A percentile compares a stretch with the other conserved stretches of the same genome.
These are phyloP conservation scores for Protosalanx chinensis DNA, from an alignment of 2,797 vertebrate species.

Conservation along the genomic window DNA sequence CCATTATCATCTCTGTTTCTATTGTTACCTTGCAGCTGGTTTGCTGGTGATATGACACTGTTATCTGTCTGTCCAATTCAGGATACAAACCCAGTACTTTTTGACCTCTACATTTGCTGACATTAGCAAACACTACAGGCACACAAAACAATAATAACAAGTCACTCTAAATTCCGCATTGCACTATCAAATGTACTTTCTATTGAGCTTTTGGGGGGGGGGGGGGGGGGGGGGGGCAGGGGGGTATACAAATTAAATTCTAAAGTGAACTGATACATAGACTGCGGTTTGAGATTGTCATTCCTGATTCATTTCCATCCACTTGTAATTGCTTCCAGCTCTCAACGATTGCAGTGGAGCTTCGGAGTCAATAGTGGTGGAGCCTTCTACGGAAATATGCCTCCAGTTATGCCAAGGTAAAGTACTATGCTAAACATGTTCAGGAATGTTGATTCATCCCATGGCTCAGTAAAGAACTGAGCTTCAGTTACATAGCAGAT, in stretches of 20 bases:
- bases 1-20: no score
- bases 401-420: slow-evolving; percentile 46
- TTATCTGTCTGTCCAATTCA: no score
- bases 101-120: no score
- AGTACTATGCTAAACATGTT: slow-evolving; percentile 53
- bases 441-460: slow-evolving; percentile 57
- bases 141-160: neutral
- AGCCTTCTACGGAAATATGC: slow-evolving; percentile 49
- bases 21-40: no score
- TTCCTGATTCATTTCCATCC: slow-evolving; percentile 54
- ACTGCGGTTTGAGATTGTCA: slow-evolving; percentile 35
- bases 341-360: slow-evolving; percentile 41
- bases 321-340: slow-evolving; percentile 66
- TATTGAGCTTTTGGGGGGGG: slow-evolving; percentile 35
- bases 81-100: no score
- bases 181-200: slow-evolving; percentile 58
- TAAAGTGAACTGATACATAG: slow-evolving; percentile 54
- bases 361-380: slow-evolving; percentile 54
- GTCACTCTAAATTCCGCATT: slow-evolving; percentile 35
- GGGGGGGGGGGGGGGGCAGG: neutral
- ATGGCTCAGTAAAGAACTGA: slow-evolving; percentile 27
- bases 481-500: neutral
- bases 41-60: no score
- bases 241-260: slow-evolving; percentile 58
- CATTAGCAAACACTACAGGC: no score